A percentile compares a stretch with the other conserved stretches of the same genome.
Evolutionary conservation across 2,888 invertebrate species (phyloP).

Genomic region (Rosalia funebris): DNA sequence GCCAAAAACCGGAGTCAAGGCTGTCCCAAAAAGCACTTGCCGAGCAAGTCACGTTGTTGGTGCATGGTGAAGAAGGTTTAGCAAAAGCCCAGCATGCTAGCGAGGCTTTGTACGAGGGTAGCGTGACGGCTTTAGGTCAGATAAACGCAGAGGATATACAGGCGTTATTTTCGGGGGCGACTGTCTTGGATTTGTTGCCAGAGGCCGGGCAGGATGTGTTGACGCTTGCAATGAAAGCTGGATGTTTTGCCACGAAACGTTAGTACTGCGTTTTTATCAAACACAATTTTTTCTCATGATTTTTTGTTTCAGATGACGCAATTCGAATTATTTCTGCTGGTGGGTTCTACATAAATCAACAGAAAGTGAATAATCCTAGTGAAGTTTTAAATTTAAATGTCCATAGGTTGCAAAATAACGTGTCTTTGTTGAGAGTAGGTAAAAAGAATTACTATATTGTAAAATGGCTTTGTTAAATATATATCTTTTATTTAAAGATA

Average conservation of each 20-base stretch:
- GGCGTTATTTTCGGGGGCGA: slow-evolving; percentile 79
- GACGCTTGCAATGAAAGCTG: slow-evolving; percentile 83
- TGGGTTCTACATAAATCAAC: slow-evolving; percentile 93
- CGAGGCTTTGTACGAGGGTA: slow-evolving; percentile 74
- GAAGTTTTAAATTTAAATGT: slow-evolving; percentile 81
- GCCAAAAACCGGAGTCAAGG: slow-evolving; percentile 78
- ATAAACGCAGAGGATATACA: slow-evolving; percentile 75
- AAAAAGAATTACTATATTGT: slow-evolving; percentile 88
- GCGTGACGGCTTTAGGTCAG: slow-evolving; percentile 73
- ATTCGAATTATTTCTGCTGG: slow-evolving; percentile 87
- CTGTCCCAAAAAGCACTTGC: slow-evolving; percentile 87
- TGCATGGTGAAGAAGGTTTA: slow-evolving; percentile 85
- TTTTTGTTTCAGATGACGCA: slow-evolving; percentile 76
- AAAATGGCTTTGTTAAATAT: slow-evolving; percentile 70
- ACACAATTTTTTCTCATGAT: slow-evolving; percentile 26
- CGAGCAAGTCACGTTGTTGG: slow-evolving; percentile 74
- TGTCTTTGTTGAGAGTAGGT: slow-evolving; percentile 87
- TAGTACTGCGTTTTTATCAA: slow-evolving; percentile 49
- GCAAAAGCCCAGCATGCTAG: slow-evolving; percentile 76
- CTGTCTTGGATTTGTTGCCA: slow-evolving; percentile 73
- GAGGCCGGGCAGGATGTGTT: slow-evolving; percentile 82
- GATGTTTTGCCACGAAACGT: slow-evolving; percentile 83
- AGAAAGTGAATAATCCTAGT: slow-evolving; percentile 77
- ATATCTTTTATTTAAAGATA: neutral
- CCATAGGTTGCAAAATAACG: slow-evolving; percentile 85